Evolutionary conservation across 2,888 invertebrate species (phyloP).

Genomic region (Cactoblastis cactorum): DNA sequence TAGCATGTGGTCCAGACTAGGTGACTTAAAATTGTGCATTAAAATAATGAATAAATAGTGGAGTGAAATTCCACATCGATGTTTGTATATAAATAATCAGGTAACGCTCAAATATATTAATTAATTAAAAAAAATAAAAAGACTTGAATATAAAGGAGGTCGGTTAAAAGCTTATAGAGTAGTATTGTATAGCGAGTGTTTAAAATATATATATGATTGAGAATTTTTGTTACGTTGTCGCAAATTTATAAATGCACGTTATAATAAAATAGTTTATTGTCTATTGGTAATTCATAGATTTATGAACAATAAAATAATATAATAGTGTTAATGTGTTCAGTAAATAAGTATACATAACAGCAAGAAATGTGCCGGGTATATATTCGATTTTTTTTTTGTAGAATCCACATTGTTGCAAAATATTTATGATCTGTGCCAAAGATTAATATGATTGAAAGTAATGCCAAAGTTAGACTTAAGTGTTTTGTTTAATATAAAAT

Average conservation of each 20-base stretch:
- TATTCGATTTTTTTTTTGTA: not conserved
- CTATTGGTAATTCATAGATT: constrained; percentile 47
- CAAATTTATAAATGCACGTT: constrained; percentile 55
- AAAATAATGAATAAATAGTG: constrained; percentile 61
- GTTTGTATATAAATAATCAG: constrained; percentile 65
- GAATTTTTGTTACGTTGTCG: constrained; percentile 32
- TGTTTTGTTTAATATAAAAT: constrained; percentile 8
- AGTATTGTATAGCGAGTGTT: constrained; percentile 59
- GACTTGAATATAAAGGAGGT: constrained; percentile 68
- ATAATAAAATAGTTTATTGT: constrained; percentile 36
- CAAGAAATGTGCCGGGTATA: constrained; percentile 8
- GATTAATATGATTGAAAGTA: not conserved
- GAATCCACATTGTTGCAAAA: not conserved
- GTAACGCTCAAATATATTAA: constrained; percentile 74
- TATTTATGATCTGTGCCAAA: constrained; percentile 8
- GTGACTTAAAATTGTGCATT: constrained; percentile 77
- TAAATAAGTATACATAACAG: constrained; percentile 36
- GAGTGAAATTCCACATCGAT: constrained; percentile 46
- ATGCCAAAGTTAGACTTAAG: constrained; percentile 14
- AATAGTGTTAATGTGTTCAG: constrained; percentile 66
- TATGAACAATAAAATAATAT: constrained; percentile 40
- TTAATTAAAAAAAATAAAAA: constrained; percentile 65
- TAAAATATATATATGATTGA: constrained; percentile 33
- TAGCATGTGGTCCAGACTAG: constrained; percentile 78
- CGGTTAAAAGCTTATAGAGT: constrained; percentile 63